phyloP scores from a whole-genome alignment of 2,113 vertebrate genomes.

The human region GRCh38 chrX:115468001-115468500 shows the following conservation, averaged over 20 bases:
- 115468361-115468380: background rate
- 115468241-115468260: background rate
- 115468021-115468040: background rate
- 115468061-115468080: background rate
- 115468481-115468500: background rate
- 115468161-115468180: background rate
- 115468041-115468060: constrained; percentile 13
- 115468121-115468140: background rate
- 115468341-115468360: constrained; percentile 7
- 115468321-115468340: background rate
- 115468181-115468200: background rate
- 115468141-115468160: background rate
- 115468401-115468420: background rate
- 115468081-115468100: constrained; percentile 1
- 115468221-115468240: background rate
- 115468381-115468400: background rate
- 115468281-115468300: background rate
- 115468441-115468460: constrained; percentile 14
- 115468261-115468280: background rate
- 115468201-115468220: background rate
- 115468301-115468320: background rate
- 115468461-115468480: background rate
- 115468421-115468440: background rate
- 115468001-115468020: background rate
- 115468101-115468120: constrained; percentile 40